A percentile compares a stretch with the other conserved stretches of the same genome.
These are phyloP conservation scores for Hydrotaea cyrtoneurina DNA, from an alignment of 2,888 invertebrate genomes.

Conservation along the genomic window DNA sequence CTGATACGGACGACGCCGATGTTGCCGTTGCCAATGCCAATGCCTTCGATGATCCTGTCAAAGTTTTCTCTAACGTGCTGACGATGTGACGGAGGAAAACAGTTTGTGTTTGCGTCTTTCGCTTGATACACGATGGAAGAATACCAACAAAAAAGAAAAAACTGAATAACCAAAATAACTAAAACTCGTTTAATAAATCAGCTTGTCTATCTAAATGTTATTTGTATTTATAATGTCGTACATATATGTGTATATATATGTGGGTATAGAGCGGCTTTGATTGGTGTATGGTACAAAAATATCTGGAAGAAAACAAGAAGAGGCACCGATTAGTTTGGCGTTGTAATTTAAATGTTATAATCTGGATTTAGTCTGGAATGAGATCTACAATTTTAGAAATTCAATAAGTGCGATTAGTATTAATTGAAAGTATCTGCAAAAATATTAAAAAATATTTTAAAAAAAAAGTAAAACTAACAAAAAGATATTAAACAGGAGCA, in stretches of 20 bases:
- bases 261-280: no score
- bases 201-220: conserved; percentile 12
- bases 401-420: no score
- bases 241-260: no score
- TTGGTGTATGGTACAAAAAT: no score
- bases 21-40: not conserved
- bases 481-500: no score
- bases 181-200: not conserved
- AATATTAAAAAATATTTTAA: no score
- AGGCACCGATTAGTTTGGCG: not conserved
- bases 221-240: not conserved
- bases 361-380: no score
- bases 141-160: not conserved
- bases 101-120: not conserved
- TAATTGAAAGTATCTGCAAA: no score
- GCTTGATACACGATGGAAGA: not conserved
- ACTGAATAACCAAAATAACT: not conserved
- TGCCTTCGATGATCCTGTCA: not conserved
- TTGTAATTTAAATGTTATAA: not conserved
- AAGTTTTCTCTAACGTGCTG: not conserved
- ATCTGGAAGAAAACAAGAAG: no score
- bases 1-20: conserved; percentile 3
- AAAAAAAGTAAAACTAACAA: no score
- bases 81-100: not conserved
- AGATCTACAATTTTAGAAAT: no score